Base-by-base conservation (phyloP, 2,113 vertebrate species). In the Rhabdornis inornatus region DNA sequence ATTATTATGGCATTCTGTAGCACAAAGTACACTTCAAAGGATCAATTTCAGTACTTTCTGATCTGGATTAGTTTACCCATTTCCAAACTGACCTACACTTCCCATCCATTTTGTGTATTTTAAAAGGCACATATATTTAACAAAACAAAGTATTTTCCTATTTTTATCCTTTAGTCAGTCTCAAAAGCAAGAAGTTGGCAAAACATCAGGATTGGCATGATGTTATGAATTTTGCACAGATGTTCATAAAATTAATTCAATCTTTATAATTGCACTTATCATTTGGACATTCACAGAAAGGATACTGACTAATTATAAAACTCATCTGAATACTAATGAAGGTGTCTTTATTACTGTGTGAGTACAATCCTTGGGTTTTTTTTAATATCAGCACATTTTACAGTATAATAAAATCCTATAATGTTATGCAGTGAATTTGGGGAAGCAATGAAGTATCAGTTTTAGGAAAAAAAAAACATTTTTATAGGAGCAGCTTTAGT, bases 241-340 rank as follows among this genome's bases (percentile, higher is more conserved):
- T 94, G 80, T 92, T 92, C 55, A 63, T 91, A 74, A 91, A 95
- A 92, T 91, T 91, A 94, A 94, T 89, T 39, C 30, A 81, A 66
- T 87, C 50, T 83, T 94, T 87, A 59, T 78, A 91, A 92, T 30
- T 94, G 50, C 33, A 74, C 35, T 81, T 94, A 95, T 89, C 40
- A 83, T 91, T 94, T 91, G 87, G 81, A 87, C 87, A 77, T 74
- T 89, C 59, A 77, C 55, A 83, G 68, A 92, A 94, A 94, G 20
- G 50, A 88, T 83, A 76, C 49, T 80, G 40, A 60, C 50, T 77
- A 94, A 91, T 92, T 92, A 88, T 52, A 83, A 88, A 93, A 56
- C 30, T 68, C 35, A 76, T 61, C 57, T 81, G 91, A 95, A 94
- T 95, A 89, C 50, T 80, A 69, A 91, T 81, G 40, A 94, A 83